Conservation (phyloP, 2,797 vertebrate species). For the Coracias cyanogaster region DNA sequence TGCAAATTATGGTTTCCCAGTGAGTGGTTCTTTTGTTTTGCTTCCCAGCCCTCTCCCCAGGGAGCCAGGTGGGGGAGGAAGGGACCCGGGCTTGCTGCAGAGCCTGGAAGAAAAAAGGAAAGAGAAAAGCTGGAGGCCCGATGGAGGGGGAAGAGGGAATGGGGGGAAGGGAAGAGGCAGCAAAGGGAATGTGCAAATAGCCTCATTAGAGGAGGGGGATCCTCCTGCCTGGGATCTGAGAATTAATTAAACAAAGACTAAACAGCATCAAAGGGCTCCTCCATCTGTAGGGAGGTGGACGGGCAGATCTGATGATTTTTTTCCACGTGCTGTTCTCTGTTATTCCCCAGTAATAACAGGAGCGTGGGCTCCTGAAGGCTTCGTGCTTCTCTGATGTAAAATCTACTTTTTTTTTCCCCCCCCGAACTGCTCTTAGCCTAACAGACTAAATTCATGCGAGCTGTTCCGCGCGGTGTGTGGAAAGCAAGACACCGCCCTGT, state of each 20-base stretch:
- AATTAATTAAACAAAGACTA: background rate
- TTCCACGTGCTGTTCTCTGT: background rate
- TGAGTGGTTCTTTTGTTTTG: slow-evolving; percentile 55
- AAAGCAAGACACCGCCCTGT: slow-evolving; percentile 14
- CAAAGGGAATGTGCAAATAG: slow-evolving; percentile 12
- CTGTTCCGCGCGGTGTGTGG: background rate
- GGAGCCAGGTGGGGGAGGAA: slow-evolving; percentile 67
- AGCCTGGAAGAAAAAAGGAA: slow-evolving; percentile 12
- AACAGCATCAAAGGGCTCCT: background rate
- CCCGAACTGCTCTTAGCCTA: background rate
- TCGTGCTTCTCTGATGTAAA: background rate
- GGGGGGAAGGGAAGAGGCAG: background rate
- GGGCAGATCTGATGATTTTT: background rate
- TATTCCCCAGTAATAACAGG: background rate
- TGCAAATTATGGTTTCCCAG: background rate
- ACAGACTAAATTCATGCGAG: background rate
- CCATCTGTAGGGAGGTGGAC: background rate
- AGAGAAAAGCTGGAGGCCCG: slow-evolving; percentile 50
- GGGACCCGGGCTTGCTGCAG: background rate
- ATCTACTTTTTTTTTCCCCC: accelerated
- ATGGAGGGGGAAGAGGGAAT: background rate
- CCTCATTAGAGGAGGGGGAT: background rate
- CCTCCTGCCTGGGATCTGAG: background rate
- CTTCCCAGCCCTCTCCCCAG: slow-evolving; percentile 2
- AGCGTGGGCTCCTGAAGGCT: background rate